Evolutionary conservation across 2,113 vertebrate species (phyloP).

Genomic region (Actenoides hombroni): DNA sequence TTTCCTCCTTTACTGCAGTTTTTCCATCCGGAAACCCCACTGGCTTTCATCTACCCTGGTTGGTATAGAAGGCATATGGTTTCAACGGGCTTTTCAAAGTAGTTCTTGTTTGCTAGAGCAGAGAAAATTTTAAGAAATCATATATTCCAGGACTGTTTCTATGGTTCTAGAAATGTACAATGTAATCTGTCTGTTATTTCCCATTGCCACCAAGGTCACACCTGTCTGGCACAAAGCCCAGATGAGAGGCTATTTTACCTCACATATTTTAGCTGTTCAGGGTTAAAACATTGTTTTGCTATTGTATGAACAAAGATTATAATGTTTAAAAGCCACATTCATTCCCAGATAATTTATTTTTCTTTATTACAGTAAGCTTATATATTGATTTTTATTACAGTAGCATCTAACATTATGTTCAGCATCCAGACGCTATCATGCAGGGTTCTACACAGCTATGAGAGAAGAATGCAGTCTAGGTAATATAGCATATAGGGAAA

Average conservation of each 20-base stretch:
- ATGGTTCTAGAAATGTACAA: not conserved
- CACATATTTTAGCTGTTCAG: not conserved
- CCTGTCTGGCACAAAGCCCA: not conserved
- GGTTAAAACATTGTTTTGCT: not conserved
- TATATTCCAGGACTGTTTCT: not conserved
- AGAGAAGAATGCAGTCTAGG: not conserved
- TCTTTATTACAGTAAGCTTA: not conserved
- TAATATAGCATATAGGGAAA: not conserved
- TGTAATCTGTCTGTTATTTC: not conserved
- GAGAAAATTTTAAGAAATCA: not conserved
- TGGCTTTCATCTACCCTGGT: not conserved
- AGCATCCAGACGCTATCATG: not conserved
- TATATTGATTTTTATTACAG: not conserved
- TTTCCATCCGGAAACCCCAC: not conserved
- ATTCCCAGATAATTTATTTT: not conserved
- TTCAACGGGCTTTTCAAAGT: not conserved
- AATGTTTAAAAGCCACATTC: not conserved
- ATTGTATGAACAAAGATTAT: not conserved
- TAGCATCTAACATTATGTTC: not conserved
- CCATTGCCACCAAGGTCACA: not conserved
- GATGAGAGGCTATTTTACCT: not conserved
- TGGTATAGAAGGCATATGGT: rapidly evolving
- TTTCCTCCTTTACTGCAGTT: not conserved
- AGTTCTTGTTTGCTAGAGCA: not conserved
- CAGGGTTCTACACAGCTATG: not conserved